A percentile compares a stretch with the other conserved stretches of the same genome.
Evolutionary conservation across 1,140 invertebrate species (phyloP).

Genomic region (Penaeus japonicus): DNA sequence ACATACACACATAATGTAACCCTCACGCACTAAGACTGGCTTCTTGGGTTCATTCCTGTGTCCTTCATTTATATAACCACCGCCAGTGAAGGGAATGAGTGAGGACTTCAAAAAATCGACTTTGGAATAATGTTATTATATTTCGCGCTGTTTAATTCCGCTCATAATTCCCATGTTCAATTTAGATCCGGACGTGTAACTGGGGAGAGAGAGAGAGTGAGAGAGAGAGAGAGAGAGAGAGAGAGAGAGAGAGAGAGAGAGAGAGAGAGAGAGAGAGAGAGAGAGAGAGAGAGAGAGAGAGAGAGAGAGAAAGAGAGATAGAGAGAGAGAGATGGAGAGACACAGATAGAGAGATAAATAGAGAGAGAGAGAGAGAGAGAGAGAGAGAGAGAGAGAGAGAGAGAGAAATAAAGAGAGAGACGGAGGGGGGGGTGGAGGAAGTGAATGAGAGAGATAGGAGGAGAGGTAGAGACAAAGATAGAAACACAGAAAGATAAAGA

Average conservation of each 20-base stretch:
- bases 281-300: not conserved
- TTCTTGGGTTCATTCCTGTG: too few relatives aligned
- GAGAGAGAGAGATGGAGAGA: too few relatives aligned
- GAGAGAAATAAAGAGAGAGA: not conserved
- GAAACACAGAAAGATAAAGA: not conserved
- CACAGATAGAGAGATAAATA: not conserved
- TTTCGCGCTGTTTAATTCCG: too few relatives aligned
- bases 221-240: not conserved
- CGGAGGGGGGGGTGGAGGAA: not conserved
- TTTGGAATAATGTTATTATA: too few relatives aligned
- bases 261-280: not conserved
- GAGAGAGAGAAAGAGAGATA: not conserved
- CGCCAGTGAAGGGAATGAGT: too few relatives aligned
- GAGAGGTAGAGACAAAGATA: constrained; percentile 4
- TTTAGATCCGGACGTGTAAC: too few relatives aligned
- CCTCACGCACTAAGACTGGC: too few relatives aligned
- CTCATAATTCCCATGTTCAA: too few relatives aligned
- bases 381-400: not conserved
- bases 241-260: not conserved
- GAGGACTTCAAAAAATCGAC: too few relatives aligned
- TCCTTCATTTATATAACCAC: too few relatives aligned
- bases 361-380: not conserved
- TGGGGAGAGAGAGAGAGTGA: not conserved
- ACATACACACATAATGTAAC: too few relatives aligned
- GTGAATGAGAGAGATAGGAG: not conserved